Evolutionary conservation across 2,888 invertebrate genomes (phyloP).

Genomic region (Calephelis perditalis): DNA sequence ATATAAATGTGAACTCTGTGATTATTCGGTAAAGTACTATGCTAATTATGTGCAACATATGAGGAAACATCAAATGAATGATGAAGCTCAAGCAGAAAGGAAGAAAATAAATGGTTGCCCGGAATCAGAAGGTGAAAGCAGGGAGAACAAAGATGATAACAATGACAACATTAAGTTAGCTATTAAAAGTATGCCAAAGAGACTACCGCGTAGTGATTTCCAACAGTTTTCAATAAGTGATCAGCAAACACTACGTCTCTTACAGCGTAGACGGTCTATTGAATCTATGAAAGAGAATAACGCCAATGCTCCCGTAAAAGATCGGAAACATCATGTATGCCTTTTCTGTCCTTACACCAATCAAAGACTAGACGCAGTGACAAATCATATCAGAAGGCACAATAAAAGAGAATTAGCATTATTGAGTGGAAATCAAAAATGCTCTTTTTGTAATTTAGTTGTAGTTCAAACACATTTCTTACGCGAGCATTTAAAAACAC

Average conservation of each 20-base stretch:
- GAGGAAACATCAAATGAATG: slow-evolving; percentile 86
- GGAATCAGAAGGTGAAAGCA: slow-evolving; percentile 41
- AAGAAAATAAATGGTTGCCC: slow-evolving; percentile 52
- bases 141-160: slow-evolving; percentile 46
- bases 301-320: slow-evolving; percentile 71
- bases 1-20: slow-evolving; percentile 90
- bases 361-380: slow-evolving; percentile 83
- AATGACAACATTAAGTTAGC: slow-evolving; percentile 61
- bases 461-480: slow-evolving; percentile 85
- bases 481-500: slow-evolving; percentile 88
- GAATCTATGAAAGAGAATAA: slow-evolving; percentile 53
- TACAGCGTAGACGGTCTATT: slow-evolving; percentile 73
- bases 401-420: slow-evolving; percentile 71
- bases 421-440: slow-evolving; percentile 80
- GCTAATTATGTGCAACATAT: slow-evolving; percentile 90
- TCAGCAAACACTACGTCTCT: slow-evolving; percentile 79
- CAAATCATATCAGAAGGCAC: slow-evolving; percentile 87
- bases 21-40: slow-evolving; percentile 92
- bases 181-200: slow-evolving; percentile 68
- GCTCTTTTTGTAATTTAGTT: slow-evolving; percentile 90
- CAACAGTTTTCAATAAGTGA: slow-evolving; percentile 79
- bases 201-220: slow-evolving; percentile 61
- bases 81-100: slow-evolving; percentile 80
- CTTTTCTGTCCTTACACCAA: slow-evolving; percentile 89
- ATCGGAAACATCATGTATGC: slow-evolving; percentile 83